A percentile compares a stretch with the other conserved stretches of the same genome.
These are phyloP conservation scores for Ypsolopha sequella DNA, from an alignment of 2,888 invertebrate species.

Conservation along the genomic window DNA sequence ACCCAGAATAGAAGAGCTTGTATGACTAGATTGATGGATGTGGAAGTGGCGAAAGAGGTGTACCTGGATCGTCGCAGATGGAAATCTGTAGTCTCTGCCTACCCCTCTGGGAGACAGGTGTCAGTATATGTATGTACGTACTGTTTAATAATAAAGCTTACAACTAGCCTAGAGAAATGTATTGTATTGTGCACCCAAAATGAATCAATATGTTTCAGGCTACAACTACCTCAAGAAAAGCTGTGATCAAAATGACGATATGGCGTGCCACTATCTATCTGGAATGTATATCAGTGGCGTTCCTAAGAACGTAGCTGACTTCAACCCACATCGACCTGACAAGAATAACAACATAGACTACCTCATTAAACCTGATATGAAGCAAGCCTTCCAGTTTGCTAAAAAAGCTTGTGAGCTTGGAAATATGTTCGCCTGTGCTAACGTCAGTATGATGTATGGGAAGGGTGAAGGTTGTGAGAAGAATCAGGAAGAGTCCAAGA, in stretches of 20 bases:
- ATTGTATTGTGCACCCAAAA: too few relatives aligned
- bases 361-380: slow-evolving; percentile 75
- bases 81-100: too few relatives aligned
- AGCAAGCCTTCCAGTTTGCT: slow-evolving; percentile 83
- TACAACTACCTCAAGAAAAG: slow-evolving; percentile 71
- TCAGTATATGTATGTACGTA: too few relatives aligned
- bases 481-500: slow-evolving; percentile 76
- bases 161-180: too few relatives aligned
- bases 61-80: too few relatives aligned
- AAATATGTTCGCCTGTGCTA: slow-evolving; percentile 90
- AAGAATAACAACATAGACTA: slow-evolving; percentile 60
- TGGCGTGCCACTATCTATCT: slow-evolving; percentile 85
- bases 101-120: too few relatives aligned
- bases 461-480: slow-evolving; percentile 87
- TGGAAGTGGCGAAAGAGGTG: too few relatives aligned
- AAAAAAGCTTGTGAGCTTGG: slow-evolving; percentile 85
- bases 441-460: slow-evolving; percentile 88
- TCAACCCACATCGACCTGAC: slow-evolving; percentile 41
- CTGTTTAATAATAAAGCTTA: too few relatives aligned
- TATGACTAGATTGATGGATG: too few relatives aligned
- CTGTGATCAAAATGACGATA: slow-evolving; percentile 71
- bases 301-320: slow-evolving; percentile 65
- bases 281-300: slow-evolving; percentile 84
- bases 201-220: slow-evolving; percentile 37
- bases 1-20: too few relatives aligned